Evolutionary conservation across 2,888 invertebrate genomes (phyloP).

Genomic region (Drosophila stalkeri): DNA sequence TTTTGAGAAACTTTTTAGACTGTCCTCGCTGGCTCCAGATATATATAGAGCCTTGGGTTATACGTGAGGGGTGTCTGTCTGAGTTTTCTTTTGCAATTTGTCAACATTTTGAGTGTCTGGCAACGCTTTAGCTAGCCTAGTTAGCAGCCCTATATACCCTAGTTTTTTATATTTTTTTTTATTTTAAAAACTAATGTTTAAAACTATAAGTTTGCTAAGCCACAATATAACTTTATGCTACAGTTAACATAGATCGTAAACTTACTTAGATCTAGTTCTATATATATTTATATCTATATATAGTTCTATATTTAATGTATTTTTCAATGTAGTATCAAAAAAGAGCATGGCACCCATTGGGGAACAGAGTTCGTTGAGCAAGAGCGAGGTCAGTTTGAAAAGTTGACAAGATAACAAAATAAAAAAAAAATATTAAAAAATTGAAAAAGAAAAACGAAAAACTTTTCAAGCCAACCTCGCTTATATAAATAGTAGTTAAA

Average conservation of each 20-base stretch:
- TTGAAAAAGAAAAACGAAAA: neutral
- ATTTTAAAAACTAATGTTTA: slow-evolving; percentile 64
- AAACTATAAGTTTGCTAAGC: slow-evolving; percentile 80
- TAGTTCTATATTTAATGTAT: slow-evolving; percentile 12
- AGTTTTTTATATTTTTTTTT: slow-evolving; percentile 1
- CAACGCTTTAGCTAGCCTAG: slow-evolving; percentile 1
- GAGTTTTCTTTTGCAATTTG: neutral
- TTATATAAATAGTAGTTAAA: slow-evolving; percentile 33
- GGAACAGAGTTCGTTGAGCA: slow-evolving; percentile 80
- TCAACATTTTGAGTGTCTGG: neutral
- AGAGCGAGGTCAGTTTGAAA: slow-evolving; percentile 10
- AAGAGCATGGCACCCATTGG: slow-evolving; percentile 77
- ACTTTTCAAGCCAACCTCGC: slow-evolving; percentile 1
- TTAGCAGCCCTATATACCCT: slow-evolving; percentile 10
- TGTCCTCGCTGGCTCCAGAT: neutral
- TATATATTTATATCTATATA: neutral
- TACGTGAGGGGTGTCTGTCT: neutral
- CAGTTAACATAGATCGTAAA: slow-evolving; percentile 24
- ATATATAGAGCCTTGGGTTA: neutral
- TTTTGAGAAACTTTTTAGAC: neutral
- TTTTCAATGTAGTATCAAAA: slow-evolving; percentile 60
- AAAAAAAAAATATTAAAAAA: neutral
- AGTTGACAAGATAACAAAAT: neutral
- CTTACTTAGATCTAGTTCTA: slow-evolving; percentile 23
- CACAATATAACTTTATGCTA: slow-evolving; percentile 72